Evolutionary conservation across 2,888 invertebrate genomes (phyloP), one percentile per base, ranked within the genome.

Genomic region (Acronicta leporina): DNA sequence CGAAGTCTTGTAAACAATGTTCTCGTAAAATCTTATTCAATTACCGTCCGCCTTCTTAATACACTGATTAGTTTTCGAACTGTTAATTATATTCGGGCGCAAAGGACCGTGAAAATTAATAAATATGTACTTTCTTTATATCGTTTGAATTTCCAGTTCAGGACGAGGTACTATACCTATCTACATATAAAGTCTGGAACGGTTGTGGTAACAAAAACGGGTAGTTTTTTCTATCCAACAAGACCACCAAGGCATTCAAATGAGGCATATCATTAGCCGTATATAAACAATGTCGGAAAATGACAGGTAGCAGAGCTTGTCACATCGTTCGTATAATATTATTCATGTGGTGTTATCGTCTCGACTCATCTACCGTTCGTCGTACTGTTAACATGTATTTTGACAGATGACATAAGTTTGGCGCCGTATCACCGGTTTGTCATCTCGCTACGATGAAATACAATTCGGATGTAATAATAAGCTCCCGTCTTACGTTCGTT

Each of bases 401-500:
- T 94, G 94, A 94, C 94, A 94, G 91, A 94, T 92, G 94, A 94
- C 94, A 94, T 93, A 94, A 94, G 90, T 94, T 94, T 89, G 89
- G 87, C 86, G 88, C 88, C 88, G 77, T 94, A 94, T 94, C 92
- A 73, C 80, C 73, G 73, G 82, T 75, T 81, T 85, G 88, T 90
- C 93, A 93, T 91, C 92, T 91, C 81, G 75, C 72, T 79, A 79
- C 86, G 90, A 88, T 91, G 91, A 90, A 91, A 89, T 87, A 91
- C 92, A 90, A 92, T 92, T 93, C 88, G 89, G 90, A 89, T 90
- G 85, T 88, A 88, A 90, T 93, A 93, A 93, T 90, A 93, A 91
- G 92, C 93, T 92, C 88, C 93, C 87, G 94, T 92, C 92, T 93
- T 94, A 93, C 94, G 92, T 90, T 82, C 63, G 68, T 80, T 86